Conservation (phyloP, 2,113 vertebrate genomes). For the Melanerpes aurifrons region DNA sequence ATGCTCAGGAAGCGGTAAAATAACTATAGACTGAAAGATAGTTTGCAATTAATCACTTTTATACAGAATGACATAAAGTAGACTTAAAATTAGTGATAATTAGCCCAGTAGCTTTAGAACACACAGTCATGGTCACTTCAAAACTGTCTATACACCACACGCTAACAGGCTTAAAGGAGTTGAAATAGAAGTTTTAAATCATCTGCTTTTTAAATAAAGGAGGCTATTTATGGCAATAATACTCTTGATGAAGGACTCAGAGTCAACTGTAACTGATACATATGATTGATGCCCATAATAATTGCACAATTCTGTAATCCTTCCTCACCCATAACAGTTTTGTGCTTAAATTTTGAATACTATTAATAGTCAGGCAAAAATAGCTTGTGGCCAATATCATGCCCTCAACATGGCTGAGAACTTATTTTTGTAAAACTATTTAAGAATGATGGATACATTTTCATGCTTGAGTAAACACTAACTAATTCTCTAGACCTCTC, state of each 20-base stretch:
- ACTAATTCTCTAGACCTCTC: background rate
- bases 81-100: background rate
- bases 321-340: background rate
- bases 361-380: slow-evolving; percentile 45
- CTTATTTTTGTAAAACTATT: slow-evolving; percentile 27
- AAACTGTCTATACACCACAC: background rate
- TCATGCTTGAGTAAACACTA: slow-evolving; percentile 8
- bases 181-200: slow-evolving; percentile 18
- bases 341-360: slow-evolving; percentile 1
- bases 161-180: slow-evolving; percentile 42
- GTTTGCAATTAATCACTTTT: slow-evolving; percentile 36
- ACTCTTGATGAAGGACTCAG: slow-evolving; percentile 22
- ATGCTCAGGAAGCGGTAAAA: background rate
- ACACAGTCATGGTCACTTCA: slow-evolving; percentile 27
- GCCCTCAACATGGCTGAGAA: slow-evolving; percentile 9
- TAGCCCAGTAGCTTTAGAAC: background rate
- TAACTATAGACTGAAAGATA: background rate
- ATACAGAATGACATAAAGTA: background rate
- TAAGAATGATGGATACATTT: slow-evolving; percentile 38
- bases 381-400: slow-evolving; percentile 28
- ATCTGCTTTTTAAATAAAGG: slow-evolving; percentile 11
- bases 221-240: slow-evolving; percentile 30
- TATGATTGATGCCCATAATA: slow-evolving; percentile 42
- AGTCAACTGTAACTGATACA: background rate
- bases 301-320: slow-evolving; percentile 43